Base-by-base conservation (phyloP, 1,140 invertebrate species). In the Samia ricini region DNA sequence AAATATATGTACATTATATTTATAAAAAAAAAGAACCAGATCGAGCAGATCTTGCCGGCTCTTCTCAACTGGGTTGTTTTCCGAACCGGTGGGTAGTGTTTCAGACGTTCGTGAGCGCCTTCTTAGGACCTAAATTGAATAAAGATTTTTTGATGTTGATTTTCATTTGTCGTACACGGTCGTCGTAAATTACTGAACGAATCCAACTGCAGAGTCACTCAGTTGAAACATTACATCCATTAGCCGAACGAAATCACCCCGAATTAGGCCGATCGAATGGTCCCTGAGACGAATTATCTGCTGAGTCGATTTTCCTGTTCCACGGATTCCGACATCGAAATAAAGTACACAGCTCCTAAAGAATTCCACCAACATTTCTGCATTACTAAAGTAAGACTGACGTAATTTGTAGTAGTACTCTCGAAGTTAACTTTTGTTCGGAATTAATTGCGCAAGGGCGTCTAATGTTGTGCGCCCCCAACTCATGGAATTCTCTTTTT, bases 201-300 rank as follows among this genome's bases (percentile, higher is more conserved):
- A 59, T 24, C 49, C 23, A 50, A 50, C 57, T 61, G 67, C 58
- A 69, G 72, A 66, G 67, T 61, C 72, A 65, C 65, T 69, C 76
- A 78, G 77, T 76, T 79, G 75, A 81, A 77, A 75, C 74, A 81
- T 81, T 77, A 66, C 70, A 49, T 49, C 61, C 74, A 77, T 79
- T 79, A 81, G 61, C 54, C 66, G 66, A 77, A 76, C 70, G 71
- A 74, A 71, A 73, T 72, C 69, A 72, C 42, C 33, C 64, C 63
- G 62, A 79, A 79, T 79, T 79, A 77, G 71, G 70, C 64, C 73
- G 63, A 79, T 81, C 71, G 75, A 72, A 73, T 63, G 66, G 63
- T 36, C 69, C 66, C 59, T 51, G 67, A 74, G 64, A 72, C 69
- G 71, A 77, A 81, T 78, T 74, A 77, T 71, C 62, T 61, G 50